phyloP scores from a whole-genome alignment of 2,888 invertebrate species.

The Lysandra bellargus region DNA sequence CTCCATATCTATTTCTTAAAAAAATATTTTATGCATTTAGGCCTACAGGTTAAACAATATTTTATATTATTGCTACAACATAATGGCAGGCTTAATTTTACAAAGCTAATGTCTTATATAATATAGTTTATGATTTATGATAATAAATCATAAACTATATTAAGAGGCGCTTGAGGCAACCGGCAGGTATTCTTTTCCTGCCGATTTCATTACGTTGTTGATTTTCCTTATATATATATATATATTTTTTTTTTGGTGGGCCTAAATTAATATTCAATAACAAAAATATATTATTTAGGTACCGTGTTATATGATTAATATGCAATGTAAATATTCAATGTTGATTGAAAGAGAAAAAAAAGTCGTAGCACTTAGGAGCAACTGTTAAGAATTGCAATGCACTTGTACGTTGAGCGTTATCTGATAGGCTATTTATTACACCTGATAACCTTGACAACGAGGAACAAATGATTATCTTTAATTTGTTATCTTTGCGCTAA shows the following conservation, averaged over 20 bases:
- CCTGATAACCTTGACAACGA: constrained; percentile 48
- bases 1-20: too few species aligned
- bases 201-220: background rate
- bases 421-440: constrained; percentile 48
- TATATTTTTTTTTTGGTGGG: background rate
- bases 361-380: background rate
- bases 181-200: background rate
- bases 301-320: too few species aligned
- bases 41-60: too few species aligned
- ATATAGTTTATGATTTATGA: too few species aligned
- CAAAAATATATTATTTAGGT: too few species aligned
- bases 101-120: background rate
- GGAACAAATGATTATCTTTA: constrained; percentile 38
- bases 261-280: background rate
- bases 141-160: background rate
- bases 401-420: constrained; percentile 40
- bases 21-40: too few species aligned
- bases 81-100: background rate
- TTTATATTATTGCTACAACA: background rate
- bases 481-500: constrained; percentile 36
- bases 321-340: background rate
- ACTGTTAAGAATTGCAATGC: constrained; percentile 31
- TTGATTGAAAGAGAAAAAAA: constrained; percentile 26
- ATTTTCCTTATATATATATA: background rate
- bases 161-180: background rate